Evolutionary conservation across 1,140 invertebrate species (phyloP).

Genomic region (Lutraria rhynchaena): DNA sequence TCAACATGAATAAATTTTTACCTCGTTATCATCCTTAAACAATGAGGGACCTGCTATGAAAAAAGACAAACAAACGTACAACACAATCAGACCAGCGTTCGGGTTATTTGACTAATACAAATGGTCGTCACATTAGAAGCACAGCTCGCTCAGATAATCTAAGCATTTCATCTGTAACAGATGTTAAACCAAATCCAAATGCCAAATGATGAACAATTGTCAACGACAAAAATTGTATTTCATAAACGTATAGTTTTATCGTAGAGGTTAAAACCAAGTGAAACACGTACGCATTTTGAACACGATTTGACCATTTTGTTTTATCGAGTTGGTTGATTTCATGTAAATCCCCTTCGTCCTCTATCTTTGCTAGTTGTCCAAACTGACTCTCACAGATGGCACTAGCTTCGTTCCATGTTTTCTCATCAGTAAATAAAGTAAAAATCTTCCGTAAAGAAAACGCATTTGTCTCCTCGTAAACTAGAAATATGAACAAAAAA

Average conservation of each 20-base stretch:
- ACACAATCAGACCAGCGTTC: background rate
- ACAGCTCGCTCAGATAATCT: no score
- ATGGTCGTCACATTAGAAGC: no score
- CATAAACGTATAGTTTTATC: background rate
- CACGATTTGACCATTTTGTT: conserved; percentile 12
- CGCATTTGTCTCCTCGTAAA: no score
- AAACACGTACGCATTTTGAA: conserved; percentile 14
- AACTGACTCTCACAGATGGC: conserved; percentile 27
- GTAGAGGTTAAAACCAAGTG: background rate
- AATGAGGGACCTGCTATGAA: background rate
- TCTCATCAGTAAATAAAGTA: conserved; percentile 35
- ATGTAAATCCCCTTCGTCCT: background rate
- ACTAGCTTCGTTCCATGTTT: conserved; percentile 55
- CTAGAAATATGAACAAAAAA: no score
- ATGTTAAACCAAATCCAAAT: no score
- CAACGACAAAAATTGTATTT: background rate
- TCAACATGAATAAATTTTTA: no score
- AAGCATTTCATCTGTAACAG: no score
- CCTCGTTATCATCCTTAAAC: background rate
- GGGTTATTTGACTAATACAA: no score
- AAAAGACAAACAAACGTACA: background rate
- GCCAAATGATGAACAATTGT: background rate
- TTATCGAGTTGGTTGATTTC: conserved; percentile 18
- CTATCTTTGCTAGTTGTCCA: conserved; percentile 44
- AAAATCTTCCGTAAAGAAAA: conserved; percentile 32